A percentile compares a stretch with the other conserved stretches of the same genome.
These are phyloP conservation scores for Fregetta grallaria DNA, from an alignment of 2,113 vertebrate genomes.

Conservation along the genomic window DNA sequence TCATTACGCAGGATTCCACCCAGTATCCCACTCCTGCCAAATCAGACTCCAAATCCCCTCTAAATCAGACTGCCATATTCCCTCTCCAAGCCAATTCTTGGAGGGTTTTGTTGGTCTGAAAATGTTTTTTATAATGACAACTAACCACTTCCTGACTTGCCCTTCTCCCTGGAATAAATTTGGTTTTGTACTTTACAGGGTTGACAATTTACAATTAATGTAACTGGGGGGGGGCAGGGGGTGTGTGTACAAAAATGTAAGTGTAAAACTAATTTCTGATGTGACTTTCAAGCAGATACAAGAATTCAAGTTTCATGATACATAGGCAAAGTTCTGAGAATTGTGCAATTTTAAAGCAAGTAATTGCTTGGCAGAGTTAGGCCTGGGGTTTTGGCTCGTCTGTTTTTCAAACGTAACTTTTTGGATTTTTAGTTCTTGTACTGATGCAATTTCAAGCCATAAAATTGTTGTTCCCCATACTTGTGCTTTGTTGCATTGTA, in stretches of 20 bases:
- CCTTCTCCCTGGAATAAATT: not conserved
- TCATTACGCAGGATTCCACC: not conserved
- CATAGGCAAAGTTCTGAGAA: not conserved
- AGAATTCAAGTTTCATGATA: not conserved
- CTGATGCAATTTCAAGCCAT: not conserved
- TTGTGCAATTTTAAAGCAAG: not conserved
- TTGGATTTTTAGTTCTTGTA: not conserved
- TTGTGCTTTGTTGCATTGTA: not conserved
- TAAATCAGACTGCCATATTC: not conserved
- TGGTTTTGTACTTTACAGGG: not conserved
- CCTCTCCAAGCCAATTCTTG: not conserved
- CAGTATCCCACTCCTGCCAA: not conserved
- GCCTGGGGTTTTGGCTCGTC: not conserved
- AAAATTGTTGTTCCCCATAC: not conserved
- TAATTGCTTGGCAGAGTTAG: not conserved
- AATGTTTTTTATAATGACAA: not conserved
- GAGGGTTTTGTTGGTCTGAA: not conserved
- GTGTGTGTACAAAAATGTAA: not conserved
- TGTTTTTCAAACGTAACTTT: not conserved
- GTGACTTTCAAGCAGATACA: fast-evolving
- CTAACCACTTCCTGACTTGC: not conserved
- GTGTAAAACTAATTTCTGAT: not conserved
- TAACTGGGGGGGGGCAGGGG: not conserved
- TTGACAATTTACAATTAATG: not conserved
- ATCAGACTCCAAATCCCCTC: not conserved